phyloP scores from a whole-genome alignment of 1,140 invertebrate genomes.

The Lethrus apterus region DNA sequence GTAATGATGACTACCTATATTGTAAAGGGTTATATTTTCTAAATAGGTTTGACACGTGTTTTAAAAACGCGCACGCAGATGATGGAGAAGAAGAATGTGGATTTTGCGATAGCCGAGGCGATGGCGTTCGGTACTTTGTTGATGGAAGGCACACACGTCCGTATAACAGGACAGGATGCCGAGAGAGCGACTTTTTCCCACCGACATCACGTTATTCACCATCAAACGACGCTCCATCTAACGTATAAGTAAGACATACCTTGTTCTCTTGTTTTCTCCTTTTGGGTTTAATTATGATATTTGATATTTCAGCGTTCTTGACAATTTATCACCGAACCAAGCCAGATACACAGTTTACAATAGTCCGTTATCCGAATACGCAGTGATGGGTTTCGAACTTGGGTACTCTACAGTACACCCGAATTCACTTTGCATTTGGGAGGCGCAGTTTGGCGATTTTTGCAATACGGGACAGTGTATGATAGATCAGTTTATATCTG shows the following conservation, averaged over 20 bases:
- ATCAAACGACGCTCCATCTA: conserved; percentile 67
- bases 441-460: conserved; percentile 90
- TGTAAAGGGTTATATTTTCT: conserved; percentile 48
- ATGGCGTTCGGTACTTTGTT: conserved; percentile 73
- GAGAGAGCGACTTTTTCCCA: conserved; percentile 76
- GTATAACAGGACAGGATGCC: conserved; percentile 78
- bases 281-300: no score
- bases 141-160: conserved; percentile 52
- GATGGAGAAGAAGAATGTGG: conserved; percentile 55
- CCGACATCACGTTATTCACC: conserved; percentile 73
- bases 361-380: conserved; percentile 75
- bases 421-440: conserved; percentile 76
- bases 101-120: conserved; percentile 83
- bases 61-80: conserved; percentile 59
- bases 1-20: neutral
- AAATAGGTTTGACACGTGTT: conserved; percentile 53
- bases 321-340: conserved; percentile 64
- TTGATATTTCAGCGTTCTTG: conserved; percentile 48
- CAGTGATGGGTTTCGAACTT: conserved; percentile 68
- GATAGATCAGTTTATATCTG: conserved; percentile 76
- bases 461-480: conserved; percentile 77
- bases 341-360: conserved; percentile 72
- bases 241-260: conserved; percentile 40
- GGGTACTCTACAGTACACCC: conserved; percentile 82
- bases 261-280: no score